Base-by-base conservation (phyloP, 2,888 invertebrate species). In the Mesorhabditis spiculigera region DNA sequence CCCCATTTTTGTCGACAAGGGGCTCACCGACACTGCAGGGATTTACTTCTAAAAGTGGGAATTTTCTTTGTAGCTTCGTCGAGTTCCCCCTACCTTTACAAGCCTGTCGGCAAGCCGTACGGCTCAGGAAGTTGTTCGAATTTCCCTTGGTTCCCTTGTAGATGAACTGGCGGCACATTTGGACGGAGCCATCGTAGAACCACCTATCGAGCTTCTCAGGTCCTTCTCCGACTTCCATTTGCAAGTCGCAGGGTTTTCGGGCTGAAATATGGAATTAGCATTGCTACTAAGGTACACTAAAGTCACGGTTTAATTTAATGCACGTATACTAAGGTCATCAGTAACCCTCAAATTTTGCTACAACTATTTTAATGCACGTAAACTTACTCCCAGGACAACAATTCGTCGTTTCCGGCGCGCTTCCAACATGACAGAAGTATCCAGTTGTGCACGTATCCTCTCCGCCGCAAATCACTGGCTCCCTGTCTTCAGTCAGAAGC, bases 361-460 rank as follows among this genome's bases (percentile, higher is more conserved):
- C 10, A 50, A 50, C 13, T 13, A 8, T 63, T 42, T n/a, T 28
- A 68, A 42, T 16, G 43, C 42, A 5, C 13, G 16, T 45, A 62
- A 3, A 74, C 82, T 75, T 65, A 84, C 82, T 80, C 75, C 83
- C 82, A 58, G 84, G 84, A 74, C 85, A 85, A 69, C 85, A 85
- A 71, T 84, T 85, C 50, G 85, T 86, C 6, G 81, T 82, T 69
- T 81, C 81, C 5, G 83, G 85, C 8, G 80, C 75, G 42, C 76
- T 79, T 45, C 85, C 85, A 13, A 84, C 81, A 67, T 85, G 85
- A 69, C 85, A 85, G 76, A 79, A 85, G 73, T 79, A 85, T 63
- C 85, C 82, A 45, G 74, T 68, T 10, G 79, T 74, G 65, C 82
- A 81, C 6, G 76, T 78, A 65, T 82, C 78, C 66, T 77, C 79